These are phyloP conservation scores for Empis stercorea DNA, from an alignment of 2,888 invertebrate genomes.

Conservation along the genomic window DNA sequence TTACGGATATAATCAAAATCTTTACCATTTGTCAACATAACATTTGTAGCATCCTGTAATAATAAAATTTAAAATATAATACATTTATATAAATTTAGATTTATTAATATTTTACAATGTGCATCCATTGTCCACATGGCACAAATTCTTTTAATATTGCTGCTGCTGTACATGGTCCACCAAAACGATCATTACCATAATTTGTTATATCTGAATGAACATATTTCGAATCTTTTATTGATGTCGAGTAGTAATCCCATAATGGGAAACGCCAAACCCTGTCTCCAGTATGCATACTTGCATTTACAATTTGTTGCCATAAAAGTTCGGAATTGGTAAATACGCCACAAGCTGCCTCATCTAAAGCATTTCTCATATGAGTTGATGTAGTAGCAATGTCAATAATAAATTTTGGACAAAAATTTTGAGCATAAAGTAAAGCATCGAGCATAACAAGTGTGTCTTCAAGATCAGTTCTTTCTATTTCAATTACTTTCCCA, in stretches of 20 bases:
- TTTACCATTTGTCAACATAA: conserved; percentile 52
- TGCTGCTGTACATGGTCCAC: conserved; percentile 54
- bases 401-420: conserved; percentile 52
- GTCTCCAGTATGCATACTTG: conserved; percentile 62
- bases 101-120: conserved; percentile 39
- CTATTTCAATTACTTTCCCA: conserved; percentile 52
- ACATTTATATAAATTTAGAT: no score
- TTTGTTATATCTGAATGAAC: conserved; percentile 22
- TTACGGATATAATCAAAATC: conserved; percentile 46
- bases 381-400: conserved; percentile 71
- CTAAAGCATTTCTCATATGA: conserved; percentile 49
- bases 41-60: conserved; percentile 57
- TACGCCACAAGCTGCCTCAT: conserved; percentile 55
- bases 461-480: conserved; percentile 68
- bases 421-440: conserved; percentile 53
- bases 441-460: conserved; percentile 66
- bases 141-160: conserved; percentile 57
- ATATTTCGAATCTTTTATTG: not conserved
- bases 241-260: conserved; percentile 50
- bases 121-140: conserved; percentile 54
- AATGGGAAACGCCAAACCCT: conserved; percentile 74
- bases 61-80: not conserved
- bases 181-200: conserved; percentile 34
- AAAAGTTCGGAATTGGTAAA: conserved; percentile 58
- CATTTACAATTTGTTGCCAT: conserved; percentile 50